These are phyloP conservation scores for Chrysogorgia sp. DNA, from an alignment of 92 coral and sea anemone species.

Conservation along the genomic window DNA sequence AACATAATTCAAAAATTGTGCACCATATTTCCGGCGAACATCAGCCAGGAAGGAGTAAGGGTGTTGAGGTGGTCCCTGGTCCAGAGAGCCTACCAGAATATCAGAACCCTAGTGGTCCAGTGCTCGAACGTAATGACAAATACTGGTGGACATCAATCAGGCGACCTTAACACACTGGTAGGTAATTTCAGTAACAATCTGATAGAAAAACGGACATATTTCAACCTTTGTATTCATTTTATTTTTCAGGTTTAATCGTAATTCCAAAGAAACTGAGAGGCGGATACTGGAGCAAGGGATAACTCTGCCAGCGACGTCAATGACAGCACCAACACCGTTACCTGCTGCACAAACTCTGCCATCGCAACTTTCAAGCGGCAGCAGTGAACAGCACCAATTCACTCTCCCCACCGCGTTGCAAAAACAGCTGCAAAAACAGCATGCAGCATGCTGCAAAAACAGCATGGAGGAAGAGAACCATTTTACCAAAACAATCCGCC, in stretches of 20 bases:
- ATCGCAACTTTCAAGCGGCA: conserved; percentile 7
- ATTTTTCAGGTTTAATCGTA: conserved; percentile 8
- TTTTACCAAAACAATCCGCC: background rate
- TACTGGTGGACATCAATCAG: conserved; percentile 60
- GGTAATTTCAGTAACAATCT: background rate
- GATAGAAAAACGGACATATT: no score
- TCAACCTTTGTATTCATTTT: no score
- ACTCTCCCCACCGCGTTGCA: conserved; percentile 10
- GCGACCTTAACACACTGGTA: conserved; percentile 57
- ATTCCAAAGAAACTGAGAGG: conserved; percentile 48
- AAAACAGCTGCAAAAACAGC: no score
- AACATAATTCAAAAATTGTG: conserved; percentile 51
- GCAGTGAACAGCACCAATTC: conserved; percentile 27
- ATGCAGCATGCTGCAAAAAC: no score
- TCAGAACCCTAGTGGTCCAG: conserved; percentile 47
- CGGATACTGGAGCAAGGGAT: conserved; percentile 54
- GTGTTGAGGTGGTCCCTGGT: conserved; percentile 55
- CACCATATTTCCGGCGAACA: conserved; percentile 45
- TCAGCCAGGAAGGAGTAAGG: conserved; percentile 20
- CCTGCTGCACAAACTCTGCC: conserved; percentile 24
- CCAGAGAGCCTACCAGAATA: conserved; percentile 25
- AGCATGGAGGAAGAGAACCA: background rate
- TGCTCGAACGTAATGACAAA: conserved; percentile 43
- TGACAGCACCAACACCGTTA: conserved; percentile 2
- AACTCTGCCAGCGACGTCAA: conserved; percentile 37